phyloP scores from a whole-genome alignment of 2,888 invertebrate species.

The Calameuta idolon region DNA sequence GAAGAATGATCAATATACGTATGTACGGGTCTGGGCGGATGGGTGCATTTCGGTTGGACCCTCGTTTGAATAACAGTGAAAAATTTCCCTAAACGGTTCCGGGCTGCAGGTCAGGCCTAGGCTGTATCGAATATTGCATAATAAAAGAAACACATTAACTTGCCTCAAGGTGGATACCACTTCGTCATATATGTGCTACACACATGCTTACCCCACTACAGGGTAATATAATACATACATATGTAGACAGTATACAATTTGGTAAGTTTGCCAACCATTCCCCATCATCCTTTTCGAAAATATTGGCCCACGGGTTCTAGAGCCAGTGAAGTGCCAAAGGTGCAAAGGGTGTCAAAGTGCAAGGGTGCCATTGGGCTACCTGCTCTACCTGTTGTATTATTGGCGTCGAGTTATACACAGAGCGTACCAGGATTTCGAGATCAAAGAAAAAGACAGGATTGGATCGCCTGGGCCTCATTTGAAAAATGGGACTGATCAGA shows the following conservation, averaged over 20 bases:
- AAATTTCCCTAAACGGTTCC: constrained; percentile 66
- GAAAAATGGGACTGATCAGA: constrained; percentile 53
- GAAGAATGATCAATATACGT: constrained; percentile 65
- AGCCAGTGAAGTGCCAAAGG: neutral
- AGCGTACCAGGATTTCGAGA: neutral
- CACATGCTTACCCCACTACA: neutral
- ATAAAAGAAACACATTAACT: constrained; percentile 58
- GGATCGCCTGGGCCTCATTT: neutral
- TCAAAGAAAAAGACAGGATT: neutral
- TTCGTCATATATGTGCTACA: neutral
- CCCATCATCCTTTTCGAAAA: neutral
- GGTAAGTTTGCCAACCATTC: neutral
- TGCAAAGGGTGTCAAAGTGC: constrained; percentile 18
- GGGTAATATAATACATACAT: neutral
- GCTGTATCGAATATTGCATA: constrained; percentile 57
- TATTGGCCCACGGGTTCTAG: neutral
- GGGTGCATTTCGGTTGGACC: constrained; percentile 51
- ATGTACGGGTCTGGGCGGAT: constrained; percentile 38
- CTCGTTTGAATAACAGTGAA: constrained; percentile 66
- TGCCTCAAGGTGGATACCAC: constrained; percentile 13
- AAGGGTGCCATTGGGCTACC: constrained; percentile 47
- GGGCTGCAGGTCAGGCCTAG: constrained; percentile 50
- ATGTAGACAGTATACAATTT: neutral
- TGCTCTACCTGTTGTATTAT: constrained; percentile 60
- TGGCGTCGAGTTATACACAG: neutral